These are phyloP conservation scores for Elmis aenea DNA, from an alignment of 2,888 invertebrate genomes.

Conservation along the genomic window DNA sequence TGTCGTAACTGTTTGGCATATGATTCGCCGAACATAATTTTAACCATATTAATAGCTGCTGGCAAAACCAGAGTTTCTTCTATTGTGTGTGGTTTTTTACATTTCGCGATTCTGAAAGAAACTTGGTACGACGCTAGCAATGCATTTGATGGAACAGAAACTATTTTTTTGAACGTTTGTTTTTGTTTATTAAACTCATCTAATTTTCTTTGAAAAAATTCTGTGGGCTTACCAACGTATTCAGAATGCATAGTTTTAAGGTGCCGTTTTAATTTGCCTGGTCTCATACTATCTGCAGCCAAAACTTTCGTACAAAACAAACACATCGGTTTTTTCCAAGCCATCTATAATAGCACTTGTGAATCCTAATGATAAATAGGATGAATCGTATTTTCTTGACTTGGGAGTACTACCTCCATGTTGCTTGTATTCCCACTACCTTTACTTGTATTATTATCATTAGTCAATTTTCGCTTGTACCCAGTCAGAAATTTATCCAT, in stretches of 20 bases:
- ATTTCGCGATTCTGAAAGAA: constrained; percentile 18
- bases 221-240: constrained; percentile 6
- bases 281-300: constrained; percentile 10
- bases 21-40: constrained; percentile 25
- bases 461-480: no score
- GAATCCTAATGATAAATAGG: no score
- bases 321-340: no score
- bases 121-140: constrained; percentile 19
- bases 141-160: constrained; percentile 7
- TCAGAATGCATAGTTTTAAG: constrained; percentile 5
- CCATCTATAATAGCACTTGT: no score
- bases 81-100: constrained; percentile 26
- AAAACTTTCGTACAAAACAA: constrained; percentile 12
- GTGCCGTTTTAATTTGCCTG: constrained; percentile 13
- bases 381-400: no score
- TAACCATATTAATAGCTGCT: constrained; percentile 27
- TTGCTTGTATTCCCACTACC: no score
- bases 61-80: constrained; percentile 27
- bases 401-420: no score
- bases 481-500: no score
- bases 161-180: not conserved
- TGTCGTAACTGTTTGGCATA: constrained; percentile 21
- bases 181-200: constrained; percentile 6
- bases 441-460: no score
- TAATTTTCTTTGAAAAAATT: constrained; percentile 7